Base-by-base conservation (phyloP, 1,140 invertebrate genomes). In the Nephotettix cincticeps region DNA sequence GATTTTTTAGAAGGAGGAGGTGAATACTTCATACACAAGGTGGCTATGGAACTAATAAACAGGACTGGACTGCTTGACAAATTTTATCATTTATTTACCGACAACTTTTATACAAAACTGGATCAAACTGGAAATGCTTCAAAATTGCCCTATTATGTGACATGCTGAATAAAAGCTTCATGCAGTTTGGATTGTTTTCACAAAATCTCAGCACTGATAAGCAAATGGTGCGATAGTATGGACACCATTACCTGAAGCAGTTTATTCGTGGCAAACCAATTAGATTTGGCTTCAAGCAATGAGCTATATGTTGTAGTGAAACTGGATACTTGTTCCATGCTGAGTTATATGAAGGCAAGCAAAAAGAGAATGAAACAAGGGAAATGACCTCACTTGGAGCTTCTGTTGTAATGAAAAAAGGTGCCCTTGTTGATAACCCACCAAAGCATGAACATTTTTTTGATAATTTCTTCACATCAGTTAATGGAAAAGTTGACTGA, bases 401-500 rank as follows among this genome's bases (percentile, higher is more conserved):
- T 29, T 71, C 45, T 40, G 70, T 51, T 29, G 40, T 67, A 6
- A 56, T 71, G 64, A 68, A 68, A n/a, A 28, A 58, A 47, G 27
- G 68, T 2, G 14, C 36, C 32, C 3, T 56, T 17, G 25, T 71
- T 4, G 29, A 64, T 4, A 67, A 71, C 40, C 63, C 70, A 17
- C 2, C 21, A 40, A 6, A 67, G 3, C 70, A 86, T 68, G 36
- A 0, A 21, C 65, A 65, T 51, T 71, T 61, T 81, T 74, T 75
- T 32, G 73, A 72, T 47, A 74, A 81, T 77, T 74, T 80, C 76
- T 61, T 80, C 71, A 56, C 78, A 77, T 78, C 64, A 76, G 80
- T 63, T 78, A 76, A 14, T 69, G 47, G 19, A 72, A 45, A 47
- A 36, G 19, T 4, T 69, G 2, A 54, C 25, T 23, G 67, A 69